Evolutionary conservation across 92 coral and sea anemone species (phyloP).

Genomic region (Virgularia gustaviana): DNA sequence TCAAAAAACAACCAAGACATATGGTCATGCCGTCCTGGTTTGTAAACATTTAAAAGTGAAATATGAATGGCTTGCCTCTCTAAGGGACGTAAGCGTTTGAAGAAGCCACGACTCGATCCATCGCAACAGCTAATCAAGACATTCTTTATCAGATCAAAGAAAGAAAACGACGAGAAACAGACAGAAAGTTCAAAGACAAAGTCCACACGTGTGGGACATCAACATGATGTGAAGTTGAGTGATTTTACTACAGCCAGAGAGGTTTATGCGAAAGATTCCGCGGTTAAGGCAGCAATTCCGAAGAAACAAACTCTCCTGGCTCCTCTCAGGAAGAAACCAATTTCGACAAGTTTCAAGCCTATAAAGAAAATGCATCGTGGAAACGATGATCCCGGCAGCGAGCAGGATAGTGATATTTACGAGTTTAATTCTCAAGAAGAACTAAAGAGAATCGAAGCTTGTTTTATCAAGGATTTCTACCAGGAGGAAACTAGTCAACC

Average conservation of each 20-base stretch:
- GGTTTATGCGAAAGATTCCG: neutral
- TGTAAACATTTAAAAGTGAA: too few species aligned
- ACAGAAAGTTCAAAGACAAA: neutral
- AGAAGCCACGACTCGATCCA: neutral
- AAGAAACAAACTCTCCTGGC: conserved; percentile 27
- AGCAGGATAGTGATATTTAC: neutral
- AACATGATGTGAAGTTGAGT: neutral
- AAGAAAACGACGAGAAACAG: neutral
- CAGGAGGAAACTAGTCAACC: neutral
- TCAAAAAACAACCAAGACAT: too few species aligned
- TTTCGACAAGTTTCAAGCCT: conserved; percentile 3
- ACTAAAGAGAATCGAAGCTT: neutral
- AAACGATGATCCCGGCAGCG: neutral
- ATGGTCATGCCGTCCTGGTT: too few species aligned
- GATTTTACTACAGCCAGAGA: neutral
- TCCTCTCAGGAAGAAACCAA: neutral
- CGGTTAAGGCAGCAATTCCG: neutral
- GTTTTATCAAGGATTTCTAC: neutral
- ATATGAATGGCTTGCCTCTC: neutral
- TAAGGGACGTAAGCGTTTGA: conserved; percentile 16
- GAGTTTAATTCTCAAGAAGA: neutral
- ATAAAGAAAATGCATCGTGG: conserved; percentile 13
- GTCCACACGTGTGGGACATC: neutral
- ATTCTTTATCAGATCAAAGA: neutral
- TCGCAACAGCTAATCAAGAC: conserved; percentile 13